Percentiles rank a stretch among this genome's conserved stretches.
Conservation (phyloP, 2,113 vertebrate genomes). For the Junco hyemalis region DNA sequence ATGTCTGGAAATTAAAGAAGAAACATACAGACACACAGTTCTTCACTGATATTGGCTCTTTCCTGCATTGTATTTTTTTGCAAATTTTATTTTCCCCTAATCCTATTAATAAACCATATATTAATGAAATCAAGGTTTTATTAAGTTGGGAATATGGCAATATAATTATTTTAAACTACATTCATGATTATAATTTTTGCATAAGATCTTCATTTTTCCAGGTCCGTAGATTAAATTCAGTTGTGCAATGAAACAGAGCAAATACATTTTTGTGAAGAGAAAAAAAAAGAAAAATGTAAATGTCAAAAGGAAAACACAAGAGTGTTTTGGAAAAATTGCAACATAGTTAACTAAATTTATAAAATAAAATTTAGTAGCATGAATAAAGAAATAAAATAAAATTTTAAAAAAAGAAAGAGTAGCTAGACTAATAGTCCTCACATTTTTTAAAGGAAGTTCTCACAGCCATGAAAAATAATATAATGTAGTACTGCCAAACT, state of each 20-base stretch:
- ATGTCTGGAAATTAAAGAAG: background rate
- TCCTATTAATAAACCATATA: constrained; percentile 1
- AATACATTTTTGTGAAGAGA: background rate
- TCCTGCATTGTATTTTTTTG: background rate
- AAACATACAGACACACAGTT: background rate
- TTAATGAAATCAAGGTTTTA: background rate
- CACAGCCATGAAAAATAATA: background rate
- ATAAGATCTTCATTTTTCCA: background rate
- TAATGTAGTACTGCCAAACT: background rate
- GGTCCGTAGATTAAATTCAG: background rate
- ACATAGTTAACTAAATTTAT: background rate
- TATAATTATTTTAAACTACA: background rate
- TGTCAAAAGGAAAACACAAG: background rate
- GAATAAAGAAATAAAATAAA: too few relatives aligned
- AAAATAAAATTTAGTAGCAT: background rate
- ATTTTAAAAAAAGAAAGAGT: background rate
- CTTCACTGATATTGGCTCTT: background rate
- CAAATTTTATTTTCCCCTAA: background rate
- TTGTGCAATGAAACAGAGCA: background rate
- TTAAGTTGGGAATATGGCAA: background rate
- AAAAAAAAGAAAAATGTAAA: background rate
- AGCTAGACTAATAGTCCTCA: background rate
- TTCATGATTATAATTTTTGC: background rate
- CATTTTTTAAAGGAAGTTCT: background rate
- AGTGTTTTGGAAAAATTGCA: background rate